Evolutionary conservation across 2,888 invertebrate species (phyloP), one percentile per base, ranked within the genome.

Genomic region (Leptopterna dolabrata): DNA sequence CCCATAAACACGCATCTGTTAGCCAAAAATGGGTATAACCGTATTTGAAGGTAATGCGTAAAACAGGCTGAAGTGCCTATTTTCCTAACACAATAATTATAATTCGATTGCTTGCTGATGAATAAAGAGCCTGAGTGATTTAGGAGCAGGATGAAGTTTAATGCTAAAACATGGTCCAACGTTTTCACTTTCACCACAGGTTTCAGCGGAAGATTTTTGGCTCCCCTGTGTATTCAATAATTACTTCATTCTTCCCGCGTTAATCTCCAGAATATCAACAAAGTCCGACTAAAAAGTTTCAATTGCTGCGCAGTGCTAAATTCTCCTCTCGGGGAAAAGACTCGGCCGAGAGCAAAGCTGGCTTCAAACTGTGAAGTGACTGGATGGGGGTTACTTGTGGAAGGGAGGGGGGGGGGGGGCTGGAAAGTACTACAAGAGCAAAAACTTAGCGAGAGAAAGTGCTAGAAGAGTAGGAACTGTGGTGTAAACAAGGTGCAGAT

Each of bases 401-500:
- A 27, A 9, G 16, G 30, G 55, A 0, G 36, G 51, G 7, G 14
- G 29, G 30, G 29, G 6, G 81, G 55, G 19, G 51, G 29, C n/a
- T 51, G 73, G 19, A 73, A 85, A 85, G 85, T 85, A 85, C 85
- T 71, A 85, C 85, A 85, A 85, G 85, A 83, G 83, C 83, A 29
- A 55, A 85, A 85, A 85, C 85, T 85, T 85, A 73, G 73, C 30
- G 76, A 85, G 85, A 30, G 76, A 85, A 85, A 55, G 85, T 73
- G 85, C 85, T 47, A 73, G 85, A 85, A 85, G 85, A 85, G 85
- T 85, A 71, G 76, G 36, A 85, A 85, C 85, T 85, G 85, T 73
- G 85, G 73, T 85, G 85, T 85, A 85, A 85, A 85, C 85, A 85
- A 85, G 85, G 85, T 85, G 73, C 71, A 43, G 85, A 85, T 85